Evolutionary conservation across 2,888 invertebrate species (phyloP).

Genomic region (Caenorhabditis zanzibari): DNA sequence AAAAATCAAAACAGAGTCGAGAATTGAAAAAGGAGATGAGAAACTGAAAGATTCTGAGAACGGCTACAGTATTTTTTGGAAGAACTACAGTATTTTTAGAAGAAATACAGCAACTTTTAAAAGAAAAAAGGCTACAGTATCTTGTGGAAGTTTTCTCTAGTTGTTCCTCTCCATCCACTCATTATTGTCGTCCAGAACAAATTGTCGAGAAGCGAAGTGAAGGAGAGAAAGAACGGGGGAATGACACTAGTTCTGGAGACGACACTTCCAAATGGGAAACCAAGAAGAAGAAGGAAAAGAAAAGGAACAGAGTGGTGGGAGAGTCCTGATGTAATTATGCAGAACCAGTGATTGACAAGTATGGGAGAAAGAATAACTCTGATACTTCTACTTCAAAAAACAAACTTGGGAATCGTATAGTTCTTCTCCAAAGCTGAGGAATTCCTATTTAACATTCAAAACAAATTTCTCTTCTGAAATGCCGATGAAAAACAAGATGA

Average conservation of each 20-base stretch:
- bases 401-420: not conserved
- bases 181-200: conserved; percentile 12
- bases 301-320: not conserved
- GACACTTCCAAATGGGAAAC: conserved; percentile 20
- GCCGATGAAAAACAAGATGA: conserved; percentile 5
- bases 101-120: not conserved
- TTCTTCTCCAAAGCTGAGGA: no score
- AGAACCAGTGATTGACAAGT: conserved; percentile 8
- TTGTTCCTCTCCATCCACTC: conserved; percentile 9
- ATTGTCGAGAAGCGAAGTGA: conserved; percentile 14
- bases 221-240: conserved; percentile 21
- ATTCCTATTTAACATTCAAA: not conserved
- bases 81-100: not conserved
- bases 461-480: not conserved
- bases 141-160: no score
- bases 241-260: conserved; percentile 23
- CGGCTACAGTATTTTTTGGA: not conserved
- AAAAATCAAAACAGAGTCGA: not conserved
- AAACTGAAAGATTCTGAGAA: not conserved
- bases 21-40: not conserved
- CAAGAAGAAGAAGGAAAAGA: conserved; percentile 1
- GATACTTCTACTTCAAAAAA: not conserved
- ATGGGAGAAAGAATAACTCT: not conserved
- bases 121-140: not conserved
- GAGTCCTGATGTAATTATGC: conserved; percentile 20